These are phyloP conservation scores for Branchipolynoe longqiensis DNA, from an alignment of 2,888 invertebrate species.

Conservation along the genomic window DNA sequence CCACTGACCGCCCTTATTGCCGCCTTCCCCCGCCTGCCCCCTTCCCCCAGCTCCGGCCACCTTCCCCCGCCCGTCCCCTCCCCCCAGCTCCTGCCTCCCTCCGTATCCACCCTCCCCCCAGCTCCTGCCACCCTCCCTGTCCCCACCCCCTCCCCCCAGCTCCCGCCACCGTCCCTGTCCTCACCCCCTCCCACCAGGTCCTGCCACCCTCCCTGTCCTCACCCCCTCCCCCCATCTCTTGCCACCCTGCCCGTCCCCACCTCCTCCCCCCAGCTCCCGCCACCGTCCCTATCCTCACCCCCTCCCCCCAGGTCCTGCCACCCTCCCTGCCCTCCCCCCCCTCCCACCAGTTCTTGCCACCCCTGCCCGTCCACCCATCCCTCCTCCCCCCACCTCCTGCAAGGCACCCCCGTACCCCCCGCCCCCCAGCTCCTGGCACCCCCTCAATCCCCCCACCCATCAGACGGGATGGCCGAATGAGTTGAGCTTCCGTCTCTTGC, in stretches of 20 bases:
- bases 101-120: background rate
- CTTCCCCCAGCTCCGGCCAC: no score
- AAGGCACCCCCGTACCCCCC: background rate
- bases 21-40: no score
- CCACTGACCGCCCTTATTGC: no score
- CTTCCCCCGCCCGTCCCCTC: background rate
- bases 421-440: background rate
- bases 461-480: no score
- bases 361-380: background rate
- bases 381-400: conserved; percentile 1
- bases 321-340: background rate
- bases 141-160: background rate
- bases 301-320: background rate
- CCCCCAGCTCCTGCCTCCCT: background rate
- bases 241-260: background rate
- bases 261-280: conserved; percentile 4
- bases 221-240: background rate
- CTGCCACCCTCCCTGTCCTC: background rate
- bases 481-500: no score
- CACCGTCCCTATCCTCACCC: background rate
- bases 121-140: background rate
- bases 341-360: background rate
- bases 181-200: background rate
- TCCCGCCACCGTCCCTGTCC: background rate
- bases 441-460: no score